A percentile compares a stretch with the other conserved stretches of the same genome.
phyloP scores from a whole-genome alignment of 2,113 vertebrate species.

The Atractosteus spatula region DNA sequence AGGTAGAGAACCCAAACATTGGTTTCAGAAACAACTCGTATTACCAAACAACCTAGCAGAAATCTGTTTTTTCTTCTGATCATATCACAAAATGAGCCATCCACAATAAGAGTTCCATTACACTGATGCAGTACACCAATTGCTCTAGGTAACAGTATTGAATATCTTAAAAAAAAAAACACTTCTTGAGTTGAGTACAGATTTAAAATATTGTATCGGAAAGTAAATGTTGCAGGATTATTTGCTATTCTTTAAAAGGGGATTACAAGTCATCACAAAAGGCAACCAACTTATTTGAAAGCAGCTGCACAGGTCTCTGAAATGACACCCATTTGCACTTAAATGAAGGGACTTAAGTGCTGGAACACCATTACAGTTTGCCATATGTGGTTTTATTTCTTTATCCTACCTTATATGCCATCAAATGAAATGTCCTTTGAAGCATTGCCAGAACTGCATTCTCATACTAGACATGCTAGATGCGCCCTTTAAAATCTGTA shows the following conservation, averaged over 20 bases:
- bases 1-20: conserved; percentile 7
- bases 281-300: conserved; percentile 56
- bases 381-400: conserved; percentile 90
- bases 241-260: conserved; percentile 3
- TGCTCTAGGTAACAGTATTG: background rate
- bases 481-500: conserved; percentile 76
- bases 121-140: background rate
- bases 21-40: background rate
- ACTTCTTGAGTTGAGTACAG: background rate
- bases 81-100: background rate
- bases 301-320: conserved; percentile 56
- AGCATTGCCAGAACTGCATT: conserved; percentile 78
- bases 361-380: conserved; percentile 82
- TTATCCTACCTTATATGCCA: conserved; percentile 85
- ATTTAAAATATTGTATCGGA: conserved; percentile 1
- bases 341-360: conserved; percentile 91
- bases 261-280: conserved; percentile 18
- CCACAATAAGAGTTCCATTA: background rate
- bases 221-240: conserved; percentile 13
- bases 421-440: conserved; percentile 86
- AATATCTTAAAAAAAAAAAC: background rate
- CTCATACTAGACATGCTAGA: conserved; percentile 73
- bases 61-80: background rate
- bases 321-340: conserved; percentile 89
- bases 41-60: background rate